Conservation (phyloP, 2,113 vertebrate species). For the Andinoacara biseriatus region DNA sequence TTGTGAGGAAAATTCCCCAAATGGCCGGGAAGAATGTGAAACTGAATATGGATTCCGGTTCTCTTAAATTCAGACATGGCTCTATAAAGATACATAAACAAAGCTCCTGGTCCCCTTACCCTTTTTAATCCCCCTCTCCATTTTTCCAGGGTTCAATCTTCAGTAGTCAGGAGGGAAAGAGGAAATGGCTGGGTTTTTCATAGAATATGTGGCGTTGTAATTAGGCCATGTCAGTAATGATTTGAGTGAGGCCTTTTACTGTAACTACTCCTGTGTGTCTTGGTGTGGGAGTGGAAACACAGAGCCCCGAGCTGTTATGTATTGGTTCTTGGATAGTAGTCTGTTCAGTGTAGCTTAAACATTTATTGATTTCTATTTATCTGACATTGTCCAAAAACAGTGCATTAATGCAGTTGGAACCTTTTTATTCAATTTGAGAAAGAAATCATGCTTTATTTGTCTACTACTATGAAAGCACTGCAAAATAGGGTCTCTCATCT, state of each 20-base stretch:
- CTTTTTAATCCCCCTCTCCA: constrained; percentile 10
- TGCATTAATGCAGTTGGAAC: background rate
- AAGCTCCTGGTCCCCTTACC: constrained; percentile 22
- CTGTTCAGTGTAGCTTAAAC: constrained; percentile 29
- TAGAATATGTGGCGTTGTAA: constrained; percentile 61
- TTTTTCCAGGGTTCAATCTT: constrained; percentile 67
- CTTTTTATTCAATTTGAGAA: background rate
- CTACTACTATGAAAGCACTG: background rate
- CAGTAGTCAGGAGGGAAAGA: constrained; percentile 53
- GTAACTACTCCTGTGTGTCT: constrained; percentile 27
- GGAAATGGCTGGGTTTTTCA: constrained; percentile 69
- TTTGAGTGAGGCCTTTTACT: constrained; percentile 59
- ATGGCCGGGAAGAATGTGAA: constrained; percentile 71
- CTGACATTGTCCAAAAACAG: background rate
- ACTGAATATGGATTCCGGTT: constrained; percentile 70
- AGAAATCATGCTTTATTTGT: background rate
- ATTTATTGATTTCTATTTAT: background rate
- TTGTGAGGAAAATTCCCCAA: constrained; percentile 63
- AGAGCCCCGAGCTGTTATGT: constrained; percentile 9
- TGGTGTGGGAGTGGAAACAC: constrained; percentile 14
- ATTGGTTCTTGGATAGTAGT: constrained; percentile 6
- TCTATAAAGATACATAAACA: constrained; percentile 70
- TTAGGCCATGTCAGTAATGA: constrained; percentile 72
- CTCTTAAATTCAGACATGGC: constrained; percentile 58
- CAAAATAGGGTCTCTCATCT: no score